phyloP scores from a whole-genome alignment of 2,113 vertebrate genomes.

The Actenoides hombroni region DNA sequence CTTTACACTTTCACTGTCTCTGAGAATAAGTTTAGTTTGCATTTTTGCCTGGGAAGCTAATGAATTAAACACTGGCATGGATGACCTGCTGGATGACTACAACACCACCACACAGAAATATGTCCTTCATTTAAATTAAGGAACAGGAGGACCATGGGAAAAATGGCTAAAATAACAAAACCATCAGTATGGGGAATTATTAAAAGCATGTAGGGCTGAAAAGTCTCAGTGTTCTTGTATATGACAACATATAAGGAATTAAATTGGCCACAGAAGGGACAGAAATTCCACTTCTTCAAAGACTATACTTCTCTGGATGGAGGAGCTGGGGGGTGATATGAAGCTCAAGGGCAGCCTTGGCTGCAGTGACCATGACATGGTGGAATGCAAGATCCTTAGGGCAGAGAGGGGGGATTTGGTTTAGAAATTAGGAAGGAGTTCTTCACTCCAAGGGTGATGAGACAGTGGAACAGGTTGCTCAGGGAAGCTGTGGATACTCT shows the following conservation, averaged over 20 bases:
- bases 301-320: neutral
- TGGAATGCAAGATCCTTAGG: no score
- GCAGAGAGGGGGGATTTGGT: no score
- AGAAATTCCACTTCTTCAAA: neutral
- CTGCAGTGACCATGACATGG: no score
- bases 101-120: neutral
- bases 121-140: neutral
- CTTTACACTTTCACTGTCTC: neutral
- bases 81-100: neutral
- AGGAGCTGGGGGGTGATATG: no score
- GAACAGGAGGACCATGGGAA: neutral
- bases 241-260: neutral
- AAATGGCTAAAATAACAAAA: neutral
- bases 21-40: neutral
- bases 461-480: no score
- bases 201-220: neutral
- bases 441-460: no score
- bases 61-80: neutral
- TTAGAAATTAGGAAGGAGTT: no score
- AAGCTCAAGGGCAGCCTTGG: no score
- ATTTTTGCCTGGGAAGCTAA: neutral
- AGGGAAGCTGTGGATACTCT: no score
- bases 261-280: neutral
- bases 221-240: neutral
- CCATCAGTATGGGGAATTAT: neutral